phyloP scores from a whole-genome alignment of 2,797 vertebrate species.

The Gorsachius magnificus region DNA sequence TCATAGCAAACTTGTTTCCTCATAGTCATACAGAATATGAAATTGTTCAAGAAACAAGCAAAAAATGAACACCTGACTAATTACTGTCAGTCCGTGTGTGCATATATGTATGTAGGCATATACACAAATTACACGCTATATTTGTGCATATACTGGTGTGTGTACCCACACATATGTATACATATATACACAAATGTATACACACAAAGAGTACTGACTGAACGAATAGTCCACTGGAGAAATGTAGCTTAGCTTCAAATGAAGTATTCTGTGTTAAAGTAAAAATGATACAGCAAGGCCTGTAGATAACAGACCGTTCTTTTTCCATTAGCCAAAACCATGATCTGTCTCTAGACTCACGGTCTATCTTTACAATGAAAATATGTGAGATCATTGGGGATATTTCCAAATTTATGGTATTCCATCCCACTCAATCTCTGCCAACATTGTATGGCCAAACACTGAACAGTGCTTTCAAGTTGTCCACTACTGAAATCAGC shows the following conservation, averaged over 20 bases:
- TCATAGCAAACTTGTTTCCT: conserved; percentile 45
- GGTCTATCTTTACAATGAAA: conserved; percentile 34
- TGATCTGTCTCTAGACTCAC: neutral
- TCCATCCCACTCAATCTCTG: conserved; percentile 5
- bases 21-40: conserved; percentile 5
- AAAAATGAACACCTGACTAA: conserved; percentile 36
- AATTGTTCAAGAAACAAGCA: conserved; percentile 27
- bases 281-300: conserved; percentile 25
- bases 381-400: neutral
- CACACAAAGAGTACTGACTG: neutral
- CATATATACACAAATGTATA: neutral
- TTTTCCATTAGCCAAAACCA: conserved; percentile 20
- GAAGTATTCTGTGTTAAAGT: conserved; percentile 26
- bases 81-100: neutral
- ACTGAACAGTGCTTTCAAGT: neutral
- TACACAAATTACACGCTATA: neutral
- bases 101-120: neutral
- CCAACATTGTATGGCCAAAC: neutral
- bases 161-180: neutral
- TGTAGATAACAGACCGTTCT: neutral
- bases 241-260: conserved; percentile 11
- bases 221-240: neutral
- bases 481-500: conserved; percentile 4
- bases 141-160: neutral
- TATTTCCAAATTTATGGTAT: neutral